Evolutionary conservation across 2,888 invertebrate genomes (phyloP).

Genomic region (Eilema caniola): DNA sequence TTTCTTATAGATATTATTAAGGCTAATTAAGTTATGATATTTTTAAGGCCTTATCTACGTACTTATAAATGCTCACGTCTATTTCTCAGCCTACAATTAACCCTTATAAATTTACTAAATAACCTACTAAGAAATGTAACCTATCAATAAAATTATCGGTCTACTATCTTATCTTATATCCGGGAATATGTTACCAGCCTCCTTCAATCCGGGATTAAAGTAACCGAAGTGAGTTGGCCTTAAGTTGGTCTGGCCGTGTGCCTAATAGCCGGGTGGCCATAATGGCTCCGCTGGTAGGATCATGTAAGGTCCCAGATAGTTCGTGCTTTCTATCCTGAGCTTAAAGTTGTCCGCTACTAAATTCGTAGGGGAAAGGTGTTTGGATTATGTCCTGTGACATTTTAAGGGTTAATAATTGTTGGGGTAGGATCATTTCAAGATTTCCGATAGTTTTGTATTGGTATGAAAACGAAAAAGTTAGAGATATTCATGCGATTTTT

Average conservation of each 20-base stretch:
- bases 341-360: slow-evolving; percentile 55
- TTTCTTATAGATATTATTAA: too few relatives aligned
- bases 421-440: slow-evolving; percentile 20
- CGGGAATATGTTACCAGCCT: slow-evolving; percentile 61
- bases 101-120: too few relatives aligned
- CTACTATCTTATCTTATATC: slow-evolving; percentile 42
- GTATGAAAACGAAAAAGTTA: not conserved
- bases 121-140: too few relatives aligned
- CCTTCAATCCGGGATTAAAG: slow-evolving; percentile 68
- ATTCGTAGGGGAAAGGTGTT: slow-evolving; percentile 52
- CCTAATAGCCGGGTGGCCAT: slow-evolving; percentile 69
- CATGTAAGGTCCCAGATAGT: slow-evolving; percentile 59
- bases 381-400: slow-evolving; percentile 46
- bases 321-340: slow-evolving; percentile 55
- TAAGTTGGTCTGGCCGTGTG: slow-evolving; percentile 59
- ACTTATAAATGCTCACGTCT: too few relatives aligned
- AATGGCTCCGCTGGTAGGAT: slow-evolving; percentile 64
- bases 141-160: slow-evolving; percentile 36
- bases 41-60: too few relatives aligned
- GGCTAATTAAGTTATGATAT: too few relatives aligned
- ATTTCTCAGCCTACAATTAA: too few relatives aligned
- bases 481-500: not conserved
- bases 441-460: slow-evolving; percentile 24
- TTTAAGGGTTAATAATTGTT: slow-evolving; percentile 50
- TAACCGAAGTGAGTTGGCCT: slow-evolving; percentile 61